Conservation (phyloP, 2,113 vertebrate species). For the Solenodon paradoxus region DNA sequence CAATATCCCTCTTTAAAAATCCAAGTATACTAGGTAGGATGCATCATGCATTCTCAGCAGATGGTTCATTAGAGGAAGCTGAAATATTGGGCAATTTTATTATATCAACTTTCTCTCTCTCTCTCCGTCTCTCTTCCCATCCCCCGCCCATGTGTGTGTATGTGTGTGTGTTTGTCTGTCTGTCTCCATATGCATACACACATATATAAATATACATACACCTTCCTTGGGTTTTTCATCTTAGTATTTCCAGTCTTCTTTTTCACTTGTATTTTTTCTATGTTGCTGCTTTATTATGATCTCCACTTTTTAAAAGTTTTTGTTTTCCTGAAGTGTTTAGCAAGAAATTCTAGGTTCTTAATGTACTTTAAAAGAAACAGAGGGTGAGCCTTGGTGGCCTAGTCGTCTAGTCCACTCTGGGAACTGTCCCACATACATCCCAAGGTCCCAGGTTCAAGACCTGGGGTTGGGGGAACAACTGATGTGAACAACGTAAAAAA, state of each 20-base stretch:
- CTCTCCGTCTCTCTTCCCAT: too few relatives aligned
- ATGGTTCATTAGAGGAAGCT: not conserved
- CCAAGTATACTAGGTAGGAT: not conserved
- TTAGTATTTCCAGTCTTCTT: not conserved
- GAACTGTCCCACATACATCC: too few relatives aligned
- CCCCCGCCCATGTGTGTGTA: too few relatives aligned
- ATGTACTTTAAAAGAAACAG: not conserved
- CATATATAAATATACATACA: too few relatives aligned
- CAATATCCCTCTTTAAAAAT: not conserved
- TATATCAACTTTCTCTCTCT: not conserved
- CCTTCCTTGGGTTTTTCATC: not conserved
- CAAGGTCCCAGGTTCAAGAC: too few relatives aligned
- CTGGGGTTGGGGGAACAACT: too few relatives aligned
- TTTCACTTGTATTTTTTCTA: not conserved
- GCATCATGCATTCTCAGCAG: not conserved
- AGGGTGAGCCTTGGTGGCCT: too few relatives aligned
- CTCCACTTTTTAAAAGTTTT: not conserved
- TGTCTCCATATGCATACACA: too few relatives aligned
- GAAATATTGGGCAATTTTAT: not conserved
- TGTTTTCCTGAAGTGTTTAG: not conserved
- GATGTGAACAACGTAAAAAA: too few relatives aligned
- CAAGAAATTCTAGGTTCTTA: not conserved
- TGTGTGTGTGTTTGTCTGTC: too few relatives aligned
- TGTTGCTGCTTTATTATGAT: not conserved
- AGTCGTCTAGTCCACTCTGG: too few relatives aligned